Conservation (phyloP, 1,140 invertebrate species). For the Apis cerana region DNA sequence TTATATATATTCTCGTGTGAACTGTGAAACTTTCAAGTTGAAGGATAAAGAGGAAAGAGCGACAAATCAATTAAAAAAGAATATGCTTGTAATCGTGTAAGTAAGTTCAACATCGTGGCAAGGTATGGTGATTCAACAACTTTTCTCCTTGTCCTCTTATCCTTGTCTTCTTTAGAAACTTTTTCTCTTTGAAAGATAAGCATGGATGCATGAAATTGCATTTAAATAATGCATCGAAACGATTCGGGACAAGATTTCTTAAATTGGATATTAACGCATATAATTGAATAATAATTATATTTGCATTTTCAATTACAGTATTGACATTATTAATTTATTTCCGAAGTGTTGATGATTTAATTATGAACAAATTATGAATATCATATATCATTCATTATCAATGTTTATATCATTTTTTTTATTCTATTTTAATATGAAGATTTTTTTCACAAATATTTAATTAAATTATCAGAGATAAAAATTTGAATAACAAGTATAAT, state of each 20-base stretch:
- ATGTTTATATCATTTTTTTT: too few species aligned
- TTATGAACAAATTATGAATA: background rate
- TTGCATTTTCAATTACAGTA: background rate
- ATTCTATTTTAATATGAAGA: too few species aligned
- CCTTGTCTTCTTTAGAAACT: background rate
- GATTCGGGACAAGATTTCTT: background rate
- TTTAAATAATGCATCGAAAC: background rate
- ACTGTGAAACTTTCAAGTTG: background rate
- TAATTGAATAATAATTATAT: background rate
- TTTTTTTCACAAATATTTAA: too few species aligned
- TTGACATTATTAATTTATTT: background rate
- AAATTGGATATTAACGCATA: too few species aligned
- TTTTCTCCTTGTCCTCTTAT: background rate
- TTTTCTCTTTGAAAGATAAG: background rate
- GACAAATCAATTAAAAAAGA: background rate
- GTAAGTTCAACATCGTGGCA: constrained; percentile 13
- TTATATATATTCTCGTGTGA: background rate
- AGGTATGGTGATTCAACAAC: constrained; percentile 4
- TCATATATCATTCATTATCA: background rate
- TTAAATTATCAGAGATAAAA: too few species aligned
- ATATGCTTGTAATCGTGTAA: background rate
- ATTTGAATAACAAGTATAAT: too few species aligned
- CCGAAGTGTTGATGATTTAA: background rate
- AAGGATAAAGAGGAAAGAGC: background rate
- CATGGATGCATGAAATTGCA: background rate